Evolutionary conservation across 2,113 vertebrate species (phyloP).

Genomic region (Elachura formosa): DNA sequence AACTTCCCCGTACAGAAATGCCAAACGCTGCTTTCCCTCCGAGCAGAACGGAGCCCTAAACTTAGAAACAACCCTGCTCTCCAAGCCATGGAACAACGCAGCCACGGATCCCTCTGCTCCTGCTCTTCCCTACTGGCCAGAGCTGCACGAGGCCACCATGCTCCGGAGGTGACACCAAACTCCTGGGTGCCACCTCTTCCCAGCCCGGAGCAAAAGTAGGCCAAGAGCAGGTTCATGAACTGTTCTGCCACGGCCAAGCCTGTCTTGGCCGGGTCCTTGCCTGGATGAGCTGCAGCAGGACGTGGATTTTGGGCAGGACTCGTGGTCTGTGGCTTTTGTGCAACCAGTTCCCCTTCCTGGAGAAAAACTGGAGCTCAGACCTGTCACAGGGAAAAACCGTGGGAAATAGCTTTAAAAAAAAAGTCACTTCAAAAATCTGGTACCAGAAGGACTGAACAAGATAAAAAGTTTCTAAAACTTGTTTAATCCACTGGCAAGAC

Average conservation of each 20-base stretch:
- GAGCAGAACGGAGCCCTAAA: not conserved
- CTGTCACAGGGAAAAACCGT: not conserved
- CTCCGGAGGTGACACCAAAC: not conserved
- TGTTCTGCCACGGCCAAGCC: not conserved
- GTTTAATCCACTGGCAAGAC: not conserved
- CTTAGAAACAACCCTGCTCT: not conserved
- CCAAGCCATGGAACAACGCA: not conserved
- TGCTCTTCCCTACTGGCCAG: not conserved
- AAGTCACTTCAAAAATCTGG: not conserved
- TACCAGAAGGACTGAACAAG: not conserved
- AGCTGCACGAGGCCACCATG: not conserved
- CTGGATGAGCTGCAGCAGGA: not conserved
- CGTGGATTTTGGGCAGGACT: not conserved
- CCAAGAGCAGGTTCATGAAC: not conserved
- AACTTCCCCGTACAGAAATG: conserved; percentile 30
- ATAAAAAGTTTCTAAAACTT: not conserved
- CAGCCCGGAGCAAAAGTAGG: not conserved
- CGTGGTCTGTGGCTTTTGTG: not conserved
- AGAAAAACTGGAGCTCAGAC: not conserved
- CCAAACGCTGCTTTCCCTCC: not conserved
- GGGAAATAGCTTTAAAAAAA: not conserved
- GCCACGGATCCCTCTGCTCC: not conserved
- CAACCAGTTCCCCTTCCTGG: not conserved
- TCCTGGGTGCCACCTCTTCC: not conserved
- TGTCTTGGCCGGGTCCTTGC: not conserved